Percentiles rank a stretch among this genome's conserved stretches.
Conservation (phyloP, 1,140 invertebrate species). For the Heterodera carotae region DNA sequence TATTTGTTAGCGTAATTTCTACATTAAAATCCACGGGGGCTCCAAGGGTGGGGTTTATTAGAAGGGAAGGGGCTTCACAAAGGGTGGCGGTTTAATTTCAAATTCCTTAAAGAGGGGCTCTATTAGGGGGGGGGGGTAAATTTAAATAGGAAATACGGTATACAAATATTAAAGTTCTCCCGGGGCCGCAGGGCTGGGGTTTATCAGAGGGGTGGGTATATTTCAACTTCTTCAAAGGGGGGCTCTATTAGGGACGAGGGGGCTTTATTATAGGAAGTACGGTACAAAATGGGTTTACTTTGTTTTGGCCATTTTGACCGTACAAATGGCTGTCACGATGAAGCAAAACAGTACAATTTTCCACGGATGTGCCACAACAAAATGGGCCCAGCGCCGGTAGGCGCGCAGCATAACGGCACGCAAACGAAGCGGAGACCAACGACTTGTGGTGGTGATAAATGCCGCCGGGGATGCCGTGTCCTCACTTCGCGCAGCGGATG, state of each 20-base stretch:
- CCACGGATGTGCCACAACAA: slow-evolving; percentile 38
- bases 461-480: not conserved
- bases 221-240: too few relatives aligned
- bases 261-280: not conserved
- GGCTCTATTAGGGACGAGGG: not conserved
- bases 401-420: slow-evolving; percentile 13
- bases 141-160: slow-evolving; percentile 4
- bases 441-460: not conserved
- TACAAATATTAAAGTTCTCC: not conserved
- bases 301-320: slow-evolving; percentile 43
- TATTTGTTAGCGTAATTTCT: too few relatives aligned
- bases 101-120: too few relatives aligned
- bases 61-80: too few relatives aligned
- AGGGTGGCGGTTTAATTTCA: too few relatives aligned
- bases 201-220: too few relatives aligned
- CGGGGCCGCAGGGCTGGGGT: not conserved
- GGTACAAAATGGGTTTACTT: slow-evolving; percentile 16
- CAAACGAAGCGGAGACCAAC: slow-evolving; percentile 11
- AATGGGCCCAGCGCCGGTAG: slow-evolving; percentile 42
- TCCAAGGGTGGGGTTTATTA: too few relatives aligned
- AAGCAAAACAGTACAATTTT: slow-evolving; percentile 41
- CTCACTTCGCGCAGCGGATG: not conserved
- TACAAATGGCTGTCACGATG: slow-evolving; percentile 43
- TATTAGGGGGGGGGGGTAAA: slow-evolving; percentile 5
- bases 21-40: too few relatives aligned